Percentiles rank a stretch among this genome's conserved stretches.
These are phyloP conservation scores for Drosophila helvetica DNA, from an alignment of 2,888 invertebrate genomes.

Conservation along the genomic window DNA sequence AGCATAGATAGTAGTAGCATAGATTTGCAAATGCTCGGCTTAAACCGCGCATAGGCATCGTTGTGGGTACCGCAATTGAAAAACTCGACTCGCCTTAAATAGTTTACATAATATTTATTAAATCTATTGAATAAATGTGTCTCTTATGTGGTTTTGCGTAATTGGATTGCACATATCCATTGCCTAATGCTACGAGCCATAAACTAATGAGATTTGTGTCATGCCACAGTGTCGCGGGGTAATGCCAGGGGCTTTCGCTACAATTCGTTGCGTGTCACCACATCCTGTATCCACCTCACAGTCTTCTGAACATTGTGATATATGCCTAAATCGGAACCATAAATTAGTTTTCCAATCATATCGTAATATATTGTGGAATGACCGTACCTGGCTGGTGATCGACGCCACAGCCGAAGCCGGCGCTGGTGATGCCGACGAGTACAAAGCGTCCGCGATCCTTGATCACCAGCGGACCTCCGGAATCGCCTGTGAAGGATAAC, in stretches of 20 bases:
- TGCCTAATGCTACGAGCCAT: slow-evolving; percentile 64
- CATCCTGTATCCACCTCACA: slow-evolving; percentile 88
- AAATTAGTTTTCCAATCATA: background rate
- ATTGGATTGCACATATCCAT: slow-evolving; percentile 68
- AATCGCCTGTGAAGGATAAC: slow-evolving; percentile 86
- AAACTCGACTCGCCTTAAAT: background rate
- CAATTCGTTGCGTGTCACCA: slow-evolving; percentile 82
- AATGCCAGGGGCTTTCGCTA: slow-evolving; percentile 43
- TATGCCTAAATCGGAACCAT: slow-evolving; percentile 86
- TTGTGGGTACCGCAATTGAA: background rate
- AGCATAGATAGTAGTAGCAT: no score
- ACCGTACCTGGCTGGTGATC: slow-evolving; percentile 88
- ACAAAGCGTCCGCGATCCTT: slow-evolving; percentile 89
- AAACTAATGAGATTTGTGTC: slow-evolving; percentile 71
- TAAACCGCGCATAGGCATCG: no score
- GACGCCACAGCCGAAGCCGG: slow-evolving; percentile 93
- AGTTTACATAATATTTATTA: slow-evolving; percentile 53
- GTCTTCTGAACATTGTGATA: slow-evolving; percentile 92
- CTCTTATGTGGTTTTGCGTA: slow-evolving; percentile 19
- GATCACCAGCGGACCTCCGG: slow-evolving; percentile 91
- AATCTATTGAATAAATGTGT: slow-evolving; percentile 62
- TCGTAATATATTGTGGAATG: background rate
- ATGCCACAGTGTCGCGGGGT: slow-evolving; percentile 23
- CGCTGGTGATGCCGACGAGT: slow-evolving; percentile 92
- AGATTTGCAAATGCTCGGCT: no score